A percentile compares a stretch with the other conserved stretches of the same genome.
Evolutionary conservation across 2,888 invertebrate genomes (phyloP).

Genomic region (Drosophila fulvimacula): DNA sequence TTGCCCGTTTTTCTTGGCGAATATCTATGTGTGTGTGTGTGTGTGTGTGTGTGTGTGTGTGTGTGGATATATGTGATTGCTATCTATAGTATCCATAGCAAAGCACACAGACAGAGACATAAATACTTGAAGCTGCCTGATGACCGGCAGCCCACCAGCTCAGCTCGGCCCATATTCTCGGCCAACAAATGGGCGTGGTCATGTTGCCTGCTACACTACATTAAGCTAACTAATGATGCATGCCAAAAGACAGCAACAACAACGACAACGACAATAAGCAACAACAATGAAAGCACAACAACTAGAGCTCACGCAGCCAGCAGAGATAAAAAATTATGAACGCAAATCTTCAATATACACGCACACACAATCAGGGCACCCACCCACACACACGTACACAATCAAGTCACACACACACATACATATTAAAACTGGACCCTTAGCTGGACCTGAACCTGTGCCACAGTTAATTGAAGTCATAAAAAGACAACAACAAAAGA

Average conservation of each 20-base stretch:
- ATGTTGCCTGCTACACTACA: conserved; percentile 61
- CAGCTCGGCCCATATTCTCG: conserved; percentile 40
- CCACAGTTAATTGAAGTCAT: conserved; percentile 77
- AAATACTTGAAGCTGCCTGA: conserved; percentile 32
- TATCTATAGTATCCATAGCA: conserved; percentile 49
- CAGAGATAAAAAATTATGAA: conserved; percentile 78
- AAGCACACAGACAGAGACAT: conserved; percentile 5
- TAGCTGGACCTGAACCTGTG: conserved; percentile 50
- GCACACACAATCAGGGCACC: conserved; percentile 39
- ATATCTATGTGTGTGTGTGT: conserved; percentile 1
- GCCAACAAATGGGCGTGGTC: conserved; percentile 42
- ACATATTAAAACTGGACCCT: conserved; percentile 21
- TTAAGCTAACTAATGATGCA: conserved; percentile 80
- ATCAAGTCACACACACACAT: conserved; percentile 20
- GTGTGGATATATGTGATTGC: conserved; percentile 50
- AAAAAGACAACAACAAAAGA: conserved; percentile 68
- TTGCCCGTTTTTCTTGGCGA: conserved; percentile 66
- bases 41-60: conserved; percentile 16
- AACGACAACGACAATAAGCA: conserved; percentile 40
- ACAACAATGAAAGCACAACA: conserved; percentile 43
- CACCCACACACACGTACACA: conserved; percentile 31
- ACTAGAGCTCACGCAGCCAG: conserved; percentile 66
- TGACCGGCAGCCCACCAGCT: conserved; percentile 52
- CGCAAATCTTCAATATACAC: conserved; percentile 65
- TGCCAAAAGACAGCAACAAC: conserved; percentile 41